These are phyloP conservation scores for Vimba vimba DNA, from an alignment of 2,113 vertebrate genomes.

Conservation along the genomic window DNA sequence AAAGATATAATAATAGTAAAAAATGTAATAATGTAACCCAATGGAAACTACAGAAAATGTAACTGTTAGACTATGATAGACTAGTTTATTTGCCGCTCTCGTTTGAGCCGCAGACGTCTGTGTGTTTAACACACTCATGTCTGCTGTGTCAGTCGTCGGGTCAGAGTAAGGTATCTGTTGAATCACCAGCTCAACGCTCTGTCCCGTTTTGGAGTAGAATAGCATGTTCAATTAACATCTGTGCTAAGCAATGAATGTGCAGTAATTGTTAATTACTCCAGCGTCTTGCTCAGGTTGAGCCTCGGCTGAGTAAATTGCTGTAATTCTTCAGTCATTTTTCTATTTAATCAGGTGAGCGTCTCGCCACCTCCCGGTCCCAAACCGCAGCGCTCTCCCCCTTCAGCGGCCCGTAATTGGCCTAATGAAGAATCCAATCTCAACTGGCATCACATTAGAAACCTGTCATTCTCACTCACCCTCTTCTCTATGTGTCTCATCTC, in stretches of 20 bases:
- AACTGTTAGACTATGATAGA: too few species aligned
- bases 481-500: not conserved
- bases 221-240: constrained; percentile 44
- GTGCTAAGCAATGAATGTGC: constrained; percentile 35
- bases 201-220: not conserved
- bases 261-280: constrained; percentile 53
- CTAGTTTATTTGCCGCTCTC: not conserved
- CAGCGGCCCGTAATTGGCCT: constrained; percentile 42
- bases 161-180: not conserved
- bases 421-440: constrained; percentile 43
- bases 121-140: not conserved
- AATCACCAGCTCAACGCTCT: not conserved
- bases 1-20: not conserved
- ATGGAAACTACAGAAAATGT: too few species aligned
- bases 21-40: too few species aligned
- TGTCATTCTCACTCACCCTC: not conserved
- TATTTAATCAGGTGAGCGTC: constrained; percentile 47
- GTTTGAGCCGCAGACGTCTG: not conserved
- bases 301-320: constrained; percentile 47
- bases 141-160: too few species aligned
- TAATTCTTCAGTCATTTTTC: constrained; percentile 51
- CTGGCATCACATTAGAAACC: constrained; percentile 45
- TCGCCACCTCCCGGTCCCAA: constrained; percentile 22
- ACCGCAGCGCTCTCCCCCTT: not conserved
- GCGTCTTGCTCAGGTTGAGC: constrained; percentile 25